Base-by-base conservation (phyloP, 2,113 vertebrate genomes). In the Phainopepla nitens region DNA sequence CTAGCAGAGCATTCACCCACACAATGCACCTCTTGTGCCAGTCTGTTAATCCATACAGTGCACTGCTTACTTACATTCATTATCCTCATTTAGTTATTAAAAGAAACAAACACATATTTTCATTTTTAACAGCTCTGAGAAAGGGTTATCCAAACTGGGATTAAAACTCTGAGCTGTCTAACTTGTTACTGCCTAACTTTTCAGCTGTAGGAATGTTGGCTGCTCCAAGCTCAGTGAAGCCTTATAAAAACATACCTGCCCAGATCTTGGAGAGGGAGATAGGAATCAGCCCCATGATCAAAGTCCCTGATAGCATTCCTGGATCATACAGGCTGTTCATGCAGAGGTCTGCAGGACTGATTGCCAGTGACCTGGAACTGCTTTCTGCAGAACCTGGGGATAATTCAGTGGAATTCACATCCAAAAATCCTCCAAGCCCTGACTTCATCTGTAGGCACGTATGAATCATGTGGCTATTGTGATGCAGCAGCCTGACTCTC, bases 341-440 rank as follows among this genome's bases (percentile, higher is more conserved):
- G 13, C 42, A 82, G 53, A 80, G 82, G 23, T 73, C 71, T 66
- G 47, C 13, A 90, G 68, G 58, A 66, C 56, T 49, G 58, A 62
- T 61, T 6, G 2, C 50, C 90, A 91, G 47, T 77, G 90, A 90
- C 82, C 93, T 96, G 92, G 87, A 94, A 94, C 71, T 28, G 16
- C 62, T 72, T 66, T 13, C 60, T 3, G 0, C 50, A 58, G 71
- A 27, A 25, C 15, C 41, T 9, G 35, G 41, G 82, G 36, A 33
- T 66, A 75, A 66, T 76, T 76, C 50, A 31, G 39, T 54, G 80
- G 66, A 94, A 65, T 47, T 75, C n/a, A 31, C 76, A 51, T 44
- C 35, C 68, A 75, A 56, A 70, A 47, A 62, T 22, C 29, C 51
- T 91, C 56, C 57, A 61, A 69, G 64, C 68, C 49, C 75, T 41